Evolutionary conservation across 1,140 invertebrate species (phyloP), one percentile per base, ranked within the genome.

Genomic region (Venturia canescens): DNA sequence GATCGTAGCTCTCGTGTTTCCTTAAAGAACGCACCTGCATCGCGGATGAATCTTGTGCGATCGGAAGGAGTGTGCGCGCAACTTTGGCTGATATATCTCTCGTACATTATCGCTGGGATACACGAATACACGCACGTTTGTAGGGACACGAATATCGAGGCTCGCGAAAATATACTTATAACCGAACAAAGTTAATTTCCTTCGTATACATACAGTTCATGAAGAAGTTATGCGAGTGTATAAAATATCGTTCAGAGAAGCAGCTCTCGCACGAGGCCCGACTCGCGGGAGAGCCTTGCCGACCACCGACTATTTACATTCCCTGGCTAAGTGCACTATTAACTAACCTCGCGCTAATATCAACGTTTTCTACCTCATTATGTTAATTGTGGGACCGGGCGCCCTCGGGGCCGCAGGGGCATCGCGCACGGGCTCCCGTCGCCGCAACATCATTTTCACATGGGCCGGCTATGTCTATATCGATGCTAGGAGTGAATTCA

Each of bases 271-370:
- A 23, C 60, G 60, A 66, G 60, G 21, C 60, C 34, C 50, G 48
- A 66, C 13, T n/a, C 70, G 70, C 38, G 27, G 18, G 38, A 66
- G 60, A 66, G 15, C 69, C 72, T 57, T 57, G 5, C 53, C 70
- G 50, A 75, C 57, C 63, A 60, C 80, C n/a, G 78, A 84, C 78
- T 87, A 88, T 87, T 88, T 88, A 79, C 85, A 84, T 87, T 87
- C 86, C 69, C 80, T 69, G 72, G 80, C 81, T 87, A 88, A 89
- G 70, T 83, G 83, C 80, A 83, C 85, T 87, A 88, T 89, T 89
- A 88, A 88, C 85, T 88, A 88, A 84, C 83, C 84, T 87, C 80
- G 80, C 78, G 85, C 69, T 86, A 89, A 89, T 89, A 87, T 88
- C 84, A 74, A 84, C 83, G 79, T 87, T 86, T 88, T 87, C 80